Conservation (phyloP, 2,113 vertebrate genomes). For the Phrynosoma blainvillii region DNA sequence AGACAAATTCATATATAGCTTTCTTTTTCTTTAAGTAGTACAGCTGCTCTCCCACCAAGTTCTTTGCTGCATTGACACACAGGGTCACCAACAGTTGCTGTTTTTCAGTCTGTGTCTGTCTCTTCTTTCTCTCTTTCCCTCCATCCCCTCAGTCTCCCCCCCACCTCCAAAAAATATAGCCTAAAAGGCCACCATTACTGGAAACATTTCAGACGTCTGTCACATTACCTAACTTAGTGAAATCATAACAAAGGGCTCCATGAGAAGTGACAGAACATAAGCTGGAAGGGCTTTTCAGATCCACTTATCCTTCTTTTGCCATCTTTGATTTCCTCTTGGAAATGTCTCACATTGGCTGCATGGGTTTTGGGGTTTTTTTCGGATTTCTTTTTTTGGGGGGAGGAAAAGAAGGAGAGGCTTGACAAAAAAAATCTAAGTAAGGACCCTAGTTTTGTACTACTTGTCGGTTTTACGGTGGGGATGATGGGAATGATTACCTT, state of each 20-base stretch:
- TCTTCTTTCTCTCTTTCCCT: neutral
- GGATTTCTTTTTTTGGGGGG: slow-evolving; percentile 36
- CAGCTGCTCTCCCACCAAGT: slow-evolving; percentile 30
- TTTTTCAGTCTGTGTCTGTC: slow-evolving; percentile 27
- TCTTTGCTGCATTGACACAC: slow-evolving; percentile 34
- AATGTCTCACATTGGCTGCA: slow-evolving; percentile 75
- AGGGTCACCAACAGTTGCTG: slow-evolving; percentile 37
- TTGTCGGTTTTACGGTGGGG: slow-evolving; percentile 79
- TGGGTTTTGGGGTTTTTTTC: slow-evolving; percentile 60
- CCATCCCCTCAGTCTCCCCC: neutral
- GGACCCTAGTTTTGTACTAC: slow-evolving; percentile 84
- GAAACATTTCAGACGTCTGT: slow-evolving; percentile 72
- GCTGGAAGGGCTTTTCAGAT: slow-evolving; percentile 76
- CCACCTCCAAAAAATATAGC: slow-evolving; percentile 53
- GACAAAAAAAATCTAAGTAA: slow-evolving; percentile 78
- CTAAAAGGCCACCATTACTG: slow-evolving; percentile 67
- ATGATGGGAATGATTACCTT: slow-evolving; percentile 48
- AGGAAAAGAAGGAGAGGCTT: slow-evolving; percentile 66
- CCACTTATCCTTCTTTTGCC: slow-evolving; percentile 84
- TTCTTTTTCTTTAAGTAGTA: neutral
- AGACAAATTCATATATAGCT: too few relatives aligned
- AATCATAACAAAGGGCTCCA: slow-evolving; percentile 73
- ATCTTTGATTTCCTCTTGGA: slow-evolving; percentile 71
- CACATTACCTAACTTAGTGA: slow-evolving; percentile 71
- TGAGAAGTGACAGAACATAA: slow-evolving; percentile 73